phyloP scores from a whole-genome alignment of 2,797 vertebrate species.

The Pseudochromis fuscus region DNA sequence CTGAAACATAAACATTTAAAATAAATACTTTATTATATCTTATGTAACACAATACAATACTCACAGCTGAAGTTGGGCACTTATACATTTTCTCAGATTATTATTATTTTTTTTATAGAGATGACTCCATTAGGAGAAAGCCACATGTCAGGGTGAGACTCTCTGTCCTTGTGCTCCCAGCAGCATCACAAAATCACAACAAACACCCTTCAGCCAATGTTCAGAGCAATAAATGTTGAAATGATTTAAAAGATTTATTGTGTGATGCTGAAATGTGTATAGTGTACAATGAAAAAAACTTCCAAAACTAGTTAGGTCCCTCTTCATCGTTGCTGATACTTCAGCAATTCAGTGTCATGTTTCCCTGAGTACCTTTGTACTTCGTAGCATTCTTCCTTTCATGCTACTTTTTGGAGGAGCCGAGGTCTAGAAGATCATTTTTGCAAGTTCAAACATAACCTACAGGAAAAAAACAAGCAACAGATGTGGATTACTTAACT shows the following conservation, averaged over 20 bases:
- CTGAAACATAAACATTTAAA: slow-evolving; percentile 9
- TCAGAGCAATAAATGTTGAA: not conserved
- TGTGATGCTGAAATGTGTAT: slow-evolving; percentile 2
- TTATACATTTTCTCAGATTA: not conserved
- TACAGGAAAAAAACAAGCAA: slow-evolving; percentile 78
- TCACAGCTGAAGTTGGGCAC: slow-evolving; percentile 12
- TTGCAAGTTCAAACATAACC: slow-evolving; percentile 97
- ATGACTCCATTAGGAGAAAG: not conserved
- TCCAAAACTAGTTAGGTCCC: slow-evolving; percentile 30
- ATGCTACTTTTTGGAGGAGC: slow-evolving; percentile 5
- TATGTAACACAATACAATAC: slow-evolving; percentile 21
- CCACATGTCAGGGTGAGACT: not conserved
- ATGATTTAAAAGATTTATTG: not conserved
- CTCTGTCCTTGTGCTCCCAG: no score
- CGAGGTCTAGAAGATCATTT: slow-evolving; percentile 90
- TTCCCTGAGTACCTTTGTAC: slow-evolving; percentile 22
- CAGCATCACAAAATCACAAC: not conserved
- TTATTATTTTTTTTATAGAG: not conserved
- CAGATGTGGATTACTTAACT: not conserved
- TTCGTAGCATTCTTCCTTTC: slow-evolving; percentile 30
- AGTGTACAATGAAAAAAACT: slow-evolving; percentile 26
- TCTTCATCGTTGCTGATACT: not conserved
- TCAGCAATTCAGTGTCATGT: slow-evolving; percentile 13
- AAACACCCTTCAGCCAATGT: not conserved
- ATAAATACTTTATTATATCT: slow-evolving; percentile 55